Base-by-base conservation (phyloP, 35 echinoderm and acorn worm species). In the Acanthaster planci region DNA sequence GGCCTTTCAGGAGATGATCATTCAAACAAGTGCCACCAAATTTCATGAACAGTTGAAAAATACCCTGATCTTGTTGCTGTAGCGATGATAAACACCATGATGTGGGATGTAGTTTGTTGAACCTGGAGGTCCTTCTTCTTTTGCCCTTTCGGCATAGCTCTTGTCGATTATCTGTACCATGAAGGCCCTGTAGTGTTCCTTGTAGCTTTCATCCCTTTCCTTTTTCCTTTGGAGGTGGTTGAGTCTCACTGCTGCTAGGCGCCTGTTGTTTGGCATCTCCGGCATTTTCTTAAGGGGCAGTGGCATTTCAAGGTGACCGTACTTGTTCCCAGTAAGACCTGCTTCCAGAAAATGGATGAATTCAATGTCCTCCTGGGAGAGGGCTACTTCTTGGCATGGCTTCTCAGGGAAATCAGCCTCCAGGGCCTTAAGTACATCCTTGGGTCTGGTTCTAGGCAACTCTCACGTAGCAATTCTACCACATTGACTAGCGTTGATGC, bases 81-180 rank as follows among this genome's bases (percentile, higher is more conserved):
- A 89, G 80, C 83, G 88, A 51, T 92, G 89, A 80, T 96, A 88
- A 8, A 91, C 84, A 12, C 89, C 88, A 87, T 87, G 79, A 68
- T 90, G 92, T 8, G 92, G 87, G 38, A 93, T 67, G 56, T 94
- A 94, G 82, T 84, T 86, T 2, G 82, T 78, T 56, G 67, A 78
- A 18, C 59, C 79, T n/a, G 29, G 15, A 39, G 39, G 44, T 17
- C 18, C 76, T 12, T 23, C 76, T 40, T 78, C 76, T 37, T 23
- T 54, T 12, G 83, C 76, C 12, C 77, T 83, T 38, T 93, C 67
- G 7, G 85, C 89, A 18, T 82, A 82, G 31, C 82, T 86, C 8
- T 57, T 51, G 6, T 18, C 21, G 26, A 86, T 38, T 16, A 86
- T 83, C 17, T 91, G 82, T 8, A 76, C 26, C 82, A 91, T 91